Percentiles rank a stretch among this genome's conserved stretches.
Evolutionary conservation across 1,140 invertebrate genomes (phyloP).

Genomic region (Macrosteles quadrilineatus): DNA sequence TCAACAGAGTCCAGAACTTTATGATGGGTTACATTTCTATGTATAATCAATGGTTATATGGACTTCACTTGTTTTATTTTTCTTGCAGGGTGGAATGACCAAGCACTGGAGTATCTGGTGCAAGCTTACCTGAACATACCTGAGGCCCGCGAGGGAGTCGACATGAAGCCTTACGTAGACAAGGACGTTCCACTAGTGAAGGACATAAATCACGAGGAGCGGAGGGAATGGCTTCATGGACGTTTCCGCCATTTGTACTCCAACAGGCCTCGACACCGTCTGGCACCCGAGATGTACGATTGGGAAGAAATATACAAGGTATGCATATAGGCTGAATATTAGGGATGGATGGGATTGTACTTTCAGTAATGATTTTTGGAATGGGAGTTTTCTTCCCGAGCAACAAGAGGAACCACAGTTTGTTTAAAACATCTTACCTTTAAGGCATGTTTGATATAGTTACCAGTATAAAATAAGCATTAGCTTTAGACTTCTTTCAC

Average conservation of each 20-base stretch:
- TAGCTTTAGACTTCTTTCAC: too few species aligned
- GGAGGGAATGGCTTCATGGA: slow-evolving; percentile 65
- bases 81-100: slow-evolving; percentile 76
- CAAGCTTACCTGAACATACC: slow-evolving; percentile 75
- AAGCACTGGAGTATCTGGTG: slow-evolving; percentile 71
- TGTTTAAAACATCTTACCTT: too few species aligned
- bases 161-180: slow-evolving; percentile 74
- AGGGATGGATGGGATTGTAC: too few species aligned
- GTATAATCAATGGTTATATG: too few species aligned
- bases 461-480: too few species aligned
- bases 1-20: background rate
- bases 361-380: too few species aligned
- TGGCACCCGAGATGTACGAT: slow-evolving; percentile 42
- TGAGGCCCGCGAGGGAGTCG: slow-evolving; percentile 56
- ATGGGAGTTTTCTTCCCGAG: too few species aligned
- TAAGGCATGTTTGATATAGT: too few species aligned
- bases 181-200: slow-evolving; percentile 59
- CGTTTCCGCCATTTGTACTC: slow-evolving; percentile 67
- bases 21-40: background rate
- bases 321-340: background rate
- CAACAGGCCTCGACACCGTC: slow-evolving; percentile 52
- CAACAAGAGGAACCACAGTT: too few species aligned
- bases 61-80: too few species aligned
- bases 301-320: slow-evolving; percentile 46
- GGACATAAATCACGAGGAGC: slow-evolving; percentile 68